Evolutionary conservation across 2,797 vertebrate genomes (phyloP).

Genomic region (Harpagifer antarcticus): DNA sequence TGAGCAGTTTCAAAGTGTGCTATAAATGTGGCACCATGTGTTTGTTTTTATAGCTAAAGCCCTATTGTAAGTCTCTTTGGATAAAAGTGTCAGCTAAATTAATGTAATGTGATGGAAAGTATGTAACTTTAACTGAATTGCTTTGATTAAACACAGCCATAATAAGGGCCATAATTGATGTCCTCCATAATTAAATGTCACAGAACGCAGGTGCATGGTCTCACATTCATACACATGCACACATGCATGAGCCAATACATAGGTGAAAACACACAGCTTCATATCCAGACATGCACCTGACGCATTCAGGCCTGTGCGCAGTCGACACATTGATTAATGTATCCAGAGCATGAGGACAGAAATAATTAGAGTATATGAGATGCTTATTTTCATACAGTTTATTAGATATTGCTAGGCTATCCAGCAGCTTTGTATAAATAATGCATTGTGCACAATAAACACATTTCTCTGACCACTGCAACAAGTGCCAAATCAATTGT

Average conservation of each 20-base stretch:
- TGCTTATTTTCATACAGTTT: neutral
- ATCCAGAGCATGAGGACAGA: slow-evolving; percentile 16
- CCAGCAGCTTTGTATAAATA: neutral
- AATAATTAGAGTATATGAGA: slow-evolving; percentile 5
- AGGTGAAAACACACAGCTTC: neutral
- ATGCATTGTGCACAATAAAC: slow-evolving; percentile 7
- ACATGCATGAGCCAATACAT: neutral
- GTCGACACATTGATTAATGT: slow-evolving; percentile 4
- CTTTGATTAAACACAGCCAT: slow-evolving; percentile 55
- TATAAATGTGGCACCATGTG: slow-evolving; percentile 20
- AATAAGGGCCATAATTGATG: slow-evolving; percentile 47
- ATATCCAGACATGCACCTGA: slow-evolving; percentile 2
- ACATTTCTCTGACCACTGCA: slow-evolving; percentile 11
- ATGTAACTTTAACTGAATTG: slow-evolving; percentile 51
- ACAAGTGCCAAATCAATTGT: slow-evolving; percentile 8
- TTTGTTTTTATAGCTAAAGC: slow-evolving; percentile 22
- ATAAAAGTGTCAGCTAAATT: slow-evolving; percentile 1
- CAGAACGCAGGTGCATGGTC: slow-evolving; percentile 7
- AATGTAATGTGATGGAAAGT: slow-evolving; percentile 6
- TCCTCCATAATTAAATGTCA: slow-evolving; percentile 43
- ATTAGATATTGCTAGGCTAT: neutral
- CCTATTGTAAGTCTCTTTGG: neutral
- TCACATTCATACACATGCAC: slow-evolving; percentile 7
- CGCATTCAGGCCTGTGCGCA: slow-evolving; percentile 5
- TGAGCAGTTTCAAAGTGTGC: slow-evolving; percentile 10